Conservation (phyloP, 1,140 invertebrate genomes). For the Hyposmocoma kahamanoa region DNA sequence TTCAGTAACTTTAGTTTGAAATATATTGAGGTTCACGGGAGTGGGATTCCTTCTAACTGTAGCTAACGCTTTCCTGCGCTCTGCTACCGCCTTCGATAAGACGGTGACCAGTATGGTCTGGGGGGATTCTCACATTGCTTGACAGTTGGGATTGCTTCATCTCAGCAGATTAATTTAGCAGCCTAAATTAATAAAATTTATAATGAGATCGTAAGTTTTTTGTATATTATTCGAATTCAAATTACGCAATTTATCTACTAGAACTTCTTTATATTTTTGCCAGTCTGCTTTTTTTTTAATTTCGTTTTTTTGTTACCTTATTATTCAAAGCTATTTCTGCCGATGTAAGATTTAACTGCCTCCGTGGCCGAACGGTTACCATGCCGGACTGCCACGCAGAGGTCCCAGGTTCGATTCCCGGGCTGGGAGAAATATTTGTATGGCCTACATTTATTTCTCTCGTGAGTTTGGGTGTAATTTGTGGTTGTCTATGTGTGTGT, state of each 20-base stretch:
- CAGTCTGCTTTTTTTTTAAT: conserved; percentile 22
- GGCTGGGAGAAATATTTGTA: no score
- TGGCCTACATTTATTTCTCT: no score
- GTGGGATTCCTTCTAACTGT: conserved; percentile 20
- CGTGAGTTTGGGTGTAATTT: no score
- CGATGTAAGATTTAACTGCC: no score
- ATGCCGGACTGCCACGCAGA: no score
- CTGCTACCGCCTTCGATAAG: conserved; percentile 5
- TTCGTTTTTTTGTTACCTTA: conserved; percentile 6
- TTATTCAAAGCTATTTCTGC: not conserved
- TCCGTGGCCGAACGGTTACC: no score
- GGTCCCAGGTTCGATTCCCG: no score
- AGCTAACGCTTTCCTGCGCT: conserved; percentile 10
- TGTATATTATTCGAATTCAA: conserved; percentile 7
- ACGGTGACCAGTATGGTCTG: conserved; percentile 14
- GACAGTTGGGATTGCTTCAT: conserved; percentile 16
- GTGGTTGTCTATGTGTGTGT: no score
- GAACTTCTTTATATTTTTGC: conserved; percentile 9
- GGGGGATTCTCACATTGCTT: conserved; percentile 12
- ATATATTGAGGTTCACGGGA: conserved; percentile 10
- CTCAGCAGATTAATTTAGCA: no score
- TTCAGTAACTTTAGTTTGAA: not conserved
- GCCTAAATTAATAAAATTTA: conserved; percentile 16
- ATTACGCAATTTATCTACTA: conserved; percentile 1
- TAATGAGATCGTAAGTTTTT: conserved; percentile 13